These are phyloP conservation scores for Oreocharis arfaki DNA, from an alignment of 2,113 vertebrate genomes.

Conservation along the genomic window DNA sequence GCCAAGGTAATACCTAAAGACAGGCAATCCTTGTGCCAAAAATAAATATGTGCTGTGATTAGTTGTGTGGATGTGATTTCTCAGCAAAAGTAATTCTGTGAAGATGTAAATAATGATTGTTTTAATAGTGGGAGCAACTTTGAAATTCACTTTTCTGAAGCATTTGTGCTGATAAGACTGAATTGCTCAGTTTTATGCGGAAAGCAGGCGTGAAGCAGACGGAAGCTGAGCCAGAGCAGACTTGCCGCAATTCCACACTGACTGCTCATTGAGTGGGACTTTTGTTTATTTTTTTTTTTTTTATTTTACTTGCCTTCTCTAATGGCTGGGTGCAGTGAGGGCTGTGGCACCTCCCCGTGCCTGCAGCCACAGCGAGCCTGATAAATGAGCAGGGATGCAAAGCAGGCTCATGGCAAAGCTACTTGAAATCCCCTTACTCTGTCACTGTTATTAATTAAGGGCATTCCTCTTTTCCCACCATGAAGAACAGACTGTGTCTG, in stretches of 20 bases:
- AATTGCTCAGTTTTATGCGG: background rate
- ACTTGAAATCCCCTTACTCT: background rate
- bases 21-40: background rate
- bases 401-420: background rate
- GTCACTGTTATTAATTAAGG: background rate
- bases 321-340: background rate
- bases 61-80: background rate
- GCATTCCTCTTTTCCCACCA: background rate
- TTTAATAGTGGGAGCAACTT: background rate
- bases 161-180: background rate
- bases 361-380: background rate
- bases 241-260: background rate
- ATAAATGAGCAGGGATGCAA: background rate
- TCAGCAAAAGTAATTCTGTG: constrained; percentile 7
- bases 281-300: background rate
- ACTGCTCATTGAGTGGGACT: background rate
- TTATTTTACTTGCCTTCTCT: background rate
- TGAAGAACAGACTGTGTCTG: background rate
- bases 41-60: background rate
- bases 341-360: background rate
- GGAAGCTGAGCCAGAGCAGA: background rate
- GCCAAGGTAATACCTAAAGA: background rate
- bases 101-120: constrained; percentile 6
- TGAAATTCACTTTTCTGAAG: background rate
- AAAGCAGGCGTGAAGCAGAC: background rate